Conservation (phyloP, 1,140 invertebrate species). For the Dendroctonus ponderosae region DNA sequence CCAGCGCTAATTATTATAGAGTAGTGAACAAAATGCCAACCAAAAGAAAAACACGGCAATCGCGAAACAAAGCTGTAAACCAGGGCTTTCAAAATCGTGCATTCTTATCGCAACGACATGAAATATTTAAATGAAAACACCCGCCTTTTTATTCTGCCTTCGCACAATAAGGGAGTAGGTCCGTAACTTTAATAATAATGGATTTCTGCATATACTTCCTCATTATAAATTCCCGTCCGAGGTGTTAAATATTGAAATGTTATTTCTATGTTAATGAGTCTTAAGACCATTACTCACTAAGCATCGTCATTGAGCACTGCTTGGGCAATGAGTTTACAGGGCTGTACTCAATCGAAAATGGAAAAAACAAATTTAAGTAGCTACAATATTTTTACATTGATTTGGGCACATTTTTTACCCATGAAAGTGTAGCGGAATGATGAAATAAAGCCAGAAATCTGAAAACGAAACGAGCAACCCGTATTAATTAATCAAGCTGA, state of each 20-base stretch:
- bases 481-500: too few species aligned
- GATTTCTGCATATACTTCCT: conserved; percentile 23
- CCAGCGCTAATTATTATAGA: too few species aligned
- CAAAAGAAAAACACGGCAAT: too few species aligned
- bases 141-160: conserved; percentile 3
- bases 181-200: conserved; percentile 3
- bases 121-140: conserved; percentile 3
- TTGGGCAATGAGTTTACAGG: conserved; percentile 14
- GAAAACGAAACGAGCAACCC: too few species aligned
- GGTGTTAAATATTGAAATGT: conserved; percentile 31
- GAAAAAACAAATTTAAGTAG: too few species aligned
- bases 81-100: neutral
- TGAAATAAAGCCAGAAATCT: too few species aligned
- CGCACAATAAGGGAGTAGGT: conserved; percentile 18
- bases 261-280: conserved; percentile 32
- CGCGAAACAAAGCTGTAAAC: too few species aligned
- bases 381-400: too few species aligned
- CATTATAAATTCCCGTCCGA: conserved; percentile 28
- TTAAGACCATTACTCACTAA: conserved; percentile 27
- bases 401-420: too few species aligned
- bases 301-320: conserved; percentile 23
- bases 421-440: too few species aligned
- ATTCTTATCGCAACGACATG: conserved; percentile 5
- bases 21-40: too few species aligned
- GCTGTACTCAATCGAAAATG: neutral